Evolutionary conservation across 2,888 invertebrate species (phyloP), one percentile per base, ranked within the genome.

Genomic region (Theodoxus fluviatilis): DNA sequence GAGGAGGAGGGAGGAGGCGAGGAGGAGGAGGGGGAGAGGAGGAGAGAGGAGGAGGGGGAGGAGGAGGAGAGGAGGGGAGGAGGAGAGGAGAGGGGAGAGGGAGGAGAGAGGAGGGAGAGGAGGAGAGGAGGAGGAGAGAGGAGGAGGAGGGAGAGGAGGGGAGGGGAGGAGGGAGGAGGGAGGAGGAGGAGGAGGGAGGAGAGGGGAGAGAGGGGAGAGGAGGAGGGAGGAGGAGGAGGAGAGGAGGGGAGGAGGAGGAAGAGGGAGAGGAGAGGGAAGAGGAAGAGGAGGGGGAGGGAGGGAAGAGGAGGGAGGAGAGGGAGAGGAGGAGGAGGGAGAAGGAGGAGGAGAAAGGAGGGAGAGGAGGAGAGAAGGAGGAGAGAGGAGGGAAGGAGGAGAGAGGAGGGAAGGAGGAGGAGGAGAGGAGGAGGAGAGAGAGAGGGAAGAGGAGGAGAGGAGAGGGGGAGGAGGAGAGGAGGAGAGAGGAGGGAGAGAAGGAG

Each of bases 1-100:
- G 40, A 37, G 6, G 40, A 59, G 31, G 28, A 68, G 43, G 61
- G 12, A 66, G 49, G 49, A 28, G 49, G 66, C 43, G 15, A 66
- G 66, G 49, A 9, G 49, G 66, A 3, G 25, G 4, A 49, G 7
- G n/a, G 22, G 55, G 22, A 7, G 7, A 7, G 7, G 7, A 18
- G 7, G 22, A 7, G 7, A 55, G 22, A 7, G 7, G 7, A 55
- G 7, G 15, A 22, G 7, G 31, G 57, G 31, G 57, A 57, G 57
- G 31, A 9, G 31, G 57, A 57, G 25, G n/a, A 57, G 57, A 7
- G 7, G n/a, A 55, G 55, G 22, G 12, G 7, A 7, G 7, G 7
- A 18, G 7, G 22, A 7, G 7, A 55, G 22, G 12, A 18, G 7
- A 55, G 7, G 15, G 22, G 7, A 55, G 55, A 18, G 55, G 22